Base-by-base conservation (phyloP, 2,113 vertebrate species). In the Xiphorhynchus elegans region DNA sequence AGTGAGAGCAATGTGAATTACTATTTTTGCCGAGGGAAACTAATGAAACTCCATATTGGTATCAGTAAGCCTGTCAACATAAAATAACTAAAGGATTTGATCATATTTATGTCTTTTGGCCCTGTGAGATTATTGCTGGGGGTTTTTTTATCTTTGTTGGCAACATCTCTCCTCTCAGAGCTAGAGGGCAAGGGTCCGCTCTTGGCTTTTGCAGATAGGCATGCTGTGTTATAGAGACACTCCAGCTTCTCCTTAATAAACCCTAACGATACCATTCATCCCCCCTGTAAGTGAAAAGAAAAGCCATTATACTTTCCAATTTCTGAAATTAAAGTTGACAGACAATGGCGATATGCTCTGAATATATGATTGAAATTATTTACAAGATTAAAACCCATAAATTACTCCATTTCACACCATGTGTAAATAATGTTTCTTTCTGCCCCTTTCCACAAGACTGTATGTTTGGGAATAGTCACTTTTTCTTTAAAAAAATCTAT, bases 281-380 rank as follows among this genome's bases (percentile, higher is more conserved):
- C 11, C 15, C 31, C 16, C 21, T 29, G 4, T 58, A 95, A 84
- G 37, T 80, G 47, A 88, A 94, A 90, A 95, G 15, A 80, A 94
- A 95, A 93, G 24, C 39, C 55, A 72, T 88, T 90, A 68, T 70
- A 59, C 63, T 95, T 93, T 74, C 37, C 90, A 88, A 21, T 90
- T 95, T 94, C 76, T 94, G 85, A 88, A 94, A 93, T 69, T 86
- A 88, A 94, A 96, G 64, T 75, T 95, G 84, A 86, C 93, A 93
- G 82, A 88, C 92, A 95, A 90, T 80, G 50, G 37, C 0, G 15
- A 58, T 96, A 84, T 77, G 42, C 59, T 88, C 79, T 95, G 85
- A 95, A 93, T 92, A 67, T 92, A 67, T 88, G 85, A 95, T 73
- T 86, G 72, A 95, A 96, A 94, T 94, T 95, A 97, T 94, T 88